These are phyloP conservation scores for Sander vitreus DNA, from an alignment of 2,113 vertebrate species.

Conservation along the genomic window DNA sequence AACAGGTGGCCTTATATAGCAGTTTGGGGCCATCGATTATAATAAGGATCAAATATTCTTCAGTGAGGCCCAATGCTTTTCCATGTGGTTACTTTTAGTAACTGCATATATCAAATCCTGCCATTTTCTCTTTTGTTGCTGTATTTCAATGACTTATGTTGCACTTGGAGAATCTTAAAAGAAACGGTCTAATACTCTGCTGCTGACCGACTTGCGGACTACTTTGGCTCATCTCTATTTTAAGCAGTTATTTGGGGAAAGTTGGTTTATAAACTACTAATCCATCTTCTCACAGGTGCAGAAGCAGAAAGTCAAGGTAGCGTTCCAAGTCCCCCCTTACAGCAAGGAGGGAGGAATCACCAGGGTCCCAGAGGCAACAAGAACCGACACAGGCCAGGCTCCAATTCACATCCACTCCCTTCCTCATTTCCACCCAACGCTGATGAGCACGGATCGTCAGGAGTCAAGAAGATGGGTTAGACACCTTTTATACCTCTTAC, in stretches of 20 bases:
- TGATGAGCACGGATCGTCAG: conserved; percentile 82
- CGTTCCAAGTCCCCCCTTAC: conserved; percentile 76
- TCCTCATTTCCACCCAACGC: conserved; percentile 52
- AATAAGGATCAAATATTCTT: not conserved
- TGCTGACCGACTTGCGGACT: not conserved
- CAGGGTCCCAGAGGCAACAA: conserved; percentile 82
- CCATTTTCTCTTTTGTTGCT: not conserved
- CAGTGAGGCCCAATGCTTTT: not conserved
- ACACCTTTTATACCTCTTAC: not conserved
- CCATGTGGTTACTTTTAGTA: not conserved
- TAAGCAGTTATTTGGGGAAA: not conserved
- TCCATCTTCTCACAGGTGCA: conserved; percentile 76
- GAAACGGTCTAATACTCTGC: not conserved
- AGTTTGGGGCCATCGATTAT: not conserved
- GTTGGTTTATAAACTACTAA: not conserved
- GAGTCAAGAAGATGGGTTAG: conserved; percentile 90
- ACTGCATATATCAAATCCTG: not conserved
- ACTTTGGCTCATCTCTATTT: not conserved
- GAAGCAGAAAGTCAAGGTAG: conserved; percentile 83
- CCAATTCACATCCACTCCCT: conserved; percentile 72
- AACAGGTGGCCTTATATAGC: not conserved
- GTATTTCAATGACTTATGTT: not conserved
- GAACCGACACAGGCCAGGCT: conserved; percentile 75
- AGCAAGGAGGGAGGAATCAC: conserved; percentile 73
- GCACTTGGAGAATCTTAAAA: not conserved